Evolutionary conservation across 1,140 invertebrate genomes (phyloP).

Genomic region (Sitodiplosis mosellana): DNA sequence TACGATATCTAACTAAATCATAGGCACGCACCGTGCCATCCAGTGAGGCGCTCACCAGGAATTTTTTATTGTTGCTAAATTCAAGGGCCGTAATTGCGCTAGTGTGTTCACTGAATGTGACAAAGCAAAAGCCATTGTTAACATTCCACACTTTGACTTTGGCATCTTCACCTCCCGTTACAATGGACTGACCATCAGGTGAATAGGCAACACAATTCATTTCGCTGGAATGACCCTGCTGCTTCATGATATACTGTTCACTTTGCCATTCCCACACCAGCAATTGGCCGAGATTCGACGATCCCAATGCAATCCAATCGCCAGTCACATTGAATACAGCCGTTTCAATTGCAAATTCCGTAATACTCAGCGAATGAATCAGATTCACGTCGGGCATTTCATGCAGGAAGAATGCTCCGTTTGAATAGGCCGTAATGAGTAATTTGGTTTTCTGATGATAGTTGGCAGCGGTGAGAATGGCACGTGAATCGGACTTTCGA

Average conservation of each 20-base stretch:
- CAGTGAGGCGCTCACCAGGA: constrained; percentile 73
- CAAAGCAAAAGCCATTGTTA: constrained; percentile 76
- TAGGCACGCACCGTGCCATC: constrained; percentile 93
- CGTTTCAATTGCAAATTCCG: constrained; percentile 59
- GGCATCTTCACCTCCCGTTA: constrained; percentile 85
- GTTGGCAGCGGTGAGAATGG: constrained; percentile 50
- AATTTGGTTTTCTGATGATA: constrained; percentile 65
- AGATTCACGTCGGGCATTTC: constrained; percentile 84
- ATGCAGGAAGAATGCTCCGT: constrained; percentile 74
- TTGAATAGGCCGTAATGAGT: constrained; percentile 60
- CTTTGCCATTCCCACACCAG: constrained; percentile 99
- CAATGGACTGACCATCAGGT: constrained; percentile 74
- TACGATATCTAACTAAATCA: constrained; percentile 84
- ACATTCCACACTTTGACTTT: constrained; percentile 96
- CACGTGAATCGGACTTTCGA: constrained; percentile 36
- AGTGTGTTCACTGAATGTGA: constrained; percentile 84
- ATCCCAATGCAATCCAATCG: constrained; percentile 89
- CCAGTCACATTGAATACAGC: constrained; percentile 69
- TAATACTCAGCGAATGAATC: constrained; percentile 79
- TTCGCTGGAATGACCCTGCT: constrained; percentile 82
- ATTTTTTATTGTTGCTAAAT: constrained; percentile 83
- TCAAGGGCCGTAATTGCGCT: constrained; percentile 58
- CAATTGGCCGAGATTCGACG: constrained; percentile 67
- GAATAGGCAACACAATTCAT: constrained; percentile 82
- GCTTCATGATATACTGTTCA: constrained; percentile 95